Conservation (phyloP, 2,888 invertebrate genomes). For the Drosophila crucigera region DNA sequence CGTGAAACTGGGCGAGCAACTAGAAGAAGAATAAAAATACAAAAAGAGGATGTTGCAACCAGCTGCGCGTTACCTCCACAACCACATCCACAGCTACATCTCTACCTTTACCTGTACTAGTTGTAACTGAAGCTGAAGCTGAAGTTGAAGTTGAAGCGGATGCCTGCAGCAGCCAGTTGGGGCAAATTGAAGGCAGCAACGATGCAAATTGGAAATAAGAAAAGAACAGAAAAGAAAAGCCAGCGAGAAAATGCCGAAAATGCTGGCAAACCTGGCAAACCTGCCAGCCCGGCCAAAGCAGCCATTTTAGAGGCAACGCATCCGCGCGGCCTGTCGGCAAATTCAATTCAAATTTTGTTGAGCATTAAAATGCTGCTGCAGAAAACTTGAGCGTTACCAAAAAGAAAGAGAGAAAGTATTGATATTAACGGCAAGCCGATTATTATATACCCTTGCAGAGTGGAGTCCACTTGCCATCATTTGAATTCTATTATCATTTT, state of each 20-base stretch:
- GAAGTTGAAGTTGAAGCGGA: slow-evolving; percentile 59
- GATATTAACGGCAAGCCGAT: not conserved
- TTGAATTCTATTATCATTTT: not conserved
- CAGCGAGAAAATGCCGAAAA: not conserved
- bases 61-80: slow-evolving; percentile 40
- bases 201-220: slow-evolving; percentile 73
- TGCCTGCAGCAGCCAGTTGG: slow-evolving; percentile 58
- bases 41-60: slow-evolving; percentile 19
- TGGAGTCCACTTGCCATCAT: not conserved
- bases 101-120: slow-evolving; percentile 18
- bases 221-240: slow-evolving; percentile 5
- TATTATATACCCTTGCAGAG: not conserved
- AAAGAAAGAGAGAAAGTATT: not conserved
- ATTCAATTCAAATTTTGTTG: slow-evolving; percentile 80
- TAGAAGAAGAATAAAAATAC: not conserved
- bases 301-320: slow-evolving; percentile 52
- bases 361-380: slow-evolving; percentile 75
- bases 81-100: not conserved
- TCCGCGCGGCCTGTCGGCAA: slow-evolving; percentile 70
- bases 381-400: slow-evolving; percentile 30
- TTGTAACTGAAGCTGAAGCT: slow-evolving; percentile 1
- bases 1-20: slow-evolving; percentile 63
- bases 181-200: slow-evolving; percentile 69
- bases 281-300: slow-evolving; percentile 2
- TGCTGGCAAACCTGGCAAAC: slow-evolving; percentile 2